These are phyloP conservation scores for Cirrhinus mrigala DNA, from an alignment of 2,797 vertebrate species.

Conservation along the genomic window DNA sequence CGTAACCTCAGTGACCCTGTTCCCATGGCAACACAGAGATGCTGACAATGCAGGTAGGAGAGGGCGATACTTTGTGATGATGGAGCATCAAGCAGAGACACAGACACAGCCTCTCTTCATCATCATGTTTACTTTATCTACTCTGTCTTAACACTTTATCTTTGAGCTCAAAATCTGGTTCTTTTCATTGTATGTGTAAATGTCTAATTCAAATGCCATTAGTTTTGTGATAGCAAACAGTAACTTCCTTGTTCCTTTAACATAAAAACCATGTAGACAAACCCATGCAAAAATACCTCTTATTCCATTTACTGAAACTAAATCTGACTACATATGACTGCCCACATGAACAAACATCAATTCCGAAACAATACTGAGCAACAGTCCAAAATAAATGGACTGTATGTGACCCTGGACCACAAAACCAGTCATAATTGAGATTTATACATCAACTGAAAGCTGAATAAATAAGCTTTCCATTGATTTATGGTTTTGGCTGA, in stretches of 20 bases:
- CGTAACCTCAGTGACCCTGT: constrained; percentile 41
- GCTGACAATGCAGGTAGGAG: constrained; percentile 45
- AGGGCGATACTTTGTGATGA: constrained; percentile 37
- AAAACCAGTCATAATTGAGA: too few species aligned
- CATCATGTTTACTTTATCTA: neutral
- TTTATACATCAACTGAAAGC: too few species aligned
- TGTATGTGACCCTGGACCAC: too few species aligned
- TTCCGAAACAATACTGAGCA: too few species aligned
- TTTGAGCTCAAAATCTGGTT: neutral
- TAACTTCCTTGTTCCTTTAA: neutral
- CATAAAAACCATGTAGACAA: neutral
- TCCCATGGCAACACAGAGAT: constrained; percentile 42
- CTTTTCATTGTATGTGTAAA: neutral
- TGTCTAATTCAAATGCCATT: neutral
- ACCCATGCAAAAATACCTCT: neutral
- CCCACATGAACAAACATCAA: too few species aligned
- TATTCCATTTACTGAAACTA: neutral
- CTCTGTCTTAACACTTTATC: neutral
- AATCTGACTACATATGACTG: too few species aligned
- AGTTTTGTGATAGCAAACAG: neutral
- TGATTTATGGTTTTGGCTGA: too few species aligned
- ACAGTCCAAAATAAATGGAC: too few species aligned
- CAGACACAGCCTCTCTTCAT: constrained; percentile 12
- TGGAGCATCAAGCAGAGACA: constrained; percentile 20
- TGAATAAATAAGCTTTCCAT: too few species aligned